A percentile compares a stretch with the other conserved stretches of the same genome.
These are phyloP conservation scores for Azorinus chamasolen DNA, from an alignment of 2,888 invertebrate species.

Conservation along the genomic window DNA sequence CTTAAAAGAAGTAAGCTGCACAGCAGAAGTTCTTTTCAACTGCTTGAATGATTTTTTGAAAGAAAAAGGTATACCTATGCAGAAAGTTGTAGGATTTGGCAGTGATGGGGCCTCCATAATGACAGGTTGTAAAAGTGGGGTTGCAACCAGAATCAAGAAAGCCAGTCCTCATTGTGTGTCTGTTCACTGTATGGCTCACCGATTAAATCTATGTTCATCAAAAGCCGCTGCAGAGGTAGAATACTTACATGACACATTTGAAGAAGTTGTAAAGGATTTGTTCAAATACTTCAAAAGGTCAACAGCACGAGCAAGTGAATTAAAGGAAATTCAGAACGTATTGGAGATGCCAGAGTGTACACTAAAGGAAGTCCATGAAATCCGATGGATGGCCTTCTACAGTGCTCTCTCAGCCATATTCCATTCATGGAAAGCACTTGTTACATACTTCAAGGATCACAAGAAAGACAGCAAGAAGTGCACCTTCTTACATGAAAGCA, in stretches of 20 bases:
- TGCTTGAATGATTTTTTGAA: constrained; percentile 4
- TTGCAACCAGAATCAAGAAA: constrained; percentile 15
- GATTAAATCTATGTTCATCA: constrained; percentile 19
- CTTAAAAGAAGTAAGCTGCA: constrained; percentile 15
- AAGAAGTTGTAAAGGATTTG: too few relatives aligned
- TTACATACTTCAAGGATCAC: too few relatives aligned
- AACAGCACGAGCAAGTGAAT: constrained; percentile 6
- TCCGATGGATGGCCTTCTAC: constrained; percentile 33
- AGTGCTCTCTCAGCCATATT: constrained; percentile 23
- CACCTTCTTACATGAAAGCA: too few relatives aligned
- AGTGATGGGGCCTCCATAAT: constrained; percentile 35
- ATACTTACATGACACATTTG: too few relatives aligned
- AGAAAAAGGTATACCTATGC: constrained; percentile 3
- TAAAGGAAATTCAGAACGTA: constrained; percentile 30
- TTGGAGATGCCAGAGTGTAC: constrained; percentile 20
- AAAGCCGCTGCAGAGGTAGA: constrained; percentile 11
- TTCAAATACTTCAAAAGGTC: too few relatives aligned
- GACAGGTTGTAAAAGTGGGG: constrained; percentile 9
- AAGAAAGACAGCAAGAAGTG: too few relatives aligned
- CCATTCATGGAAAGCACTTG: background rate
- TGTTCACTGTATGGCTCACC: constrained; percentile 36
- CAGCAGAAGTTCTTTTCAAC: constrained; percentile 21
- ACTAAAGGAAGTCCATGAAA: constrained; percentile 20
- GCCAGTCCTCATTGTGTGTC: constrained; percentile 18
- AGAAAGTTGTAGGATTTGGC: constrained; percentile 15